These are phyloP conservation scores for Aromia moschata DNA, from an alignment of 2,888 invertebrate genomes.

Conservation along the genomic window DNA sequence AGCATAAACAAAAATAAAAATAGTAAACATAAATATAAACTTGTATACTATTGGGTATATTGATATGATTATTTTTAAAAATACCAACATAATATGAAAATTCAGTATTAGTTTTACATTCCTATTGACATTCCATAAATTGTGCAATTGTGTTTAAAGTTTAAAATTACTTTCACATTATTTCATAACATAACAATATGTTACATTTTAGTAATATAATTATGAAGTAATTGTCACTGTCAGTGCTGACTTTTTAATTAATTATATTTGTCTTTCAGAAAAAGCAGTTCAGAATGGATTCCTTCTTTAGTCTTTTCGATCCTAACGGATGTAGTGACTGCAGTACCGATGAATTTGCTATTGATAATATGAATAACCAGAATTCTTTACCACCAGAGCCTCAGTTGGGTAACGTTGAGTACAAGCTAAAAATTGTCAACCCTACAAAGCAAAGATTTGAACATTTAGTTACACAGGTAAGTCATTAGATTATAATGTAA, in stretches of 20 bases:
- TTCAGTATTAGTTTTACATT: too few species aligned
- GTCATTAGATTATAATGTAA: too few species aligned
- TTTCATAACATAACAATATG: conserved; percentile 46
- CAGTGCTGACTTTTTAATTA: background rate
- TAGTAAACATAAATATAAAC: background rate
- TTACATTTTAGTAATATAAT: conserved; percentile 19
- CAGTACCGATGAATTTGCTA: conserved; percentile 64
- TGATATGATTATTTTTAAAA: too few species aligned
- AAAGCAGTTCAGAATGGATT: conserved; percentile 72
- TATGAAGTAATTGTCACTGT: conserved; percentile 22
- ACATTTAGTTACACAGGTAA: conserved; percentile 94
- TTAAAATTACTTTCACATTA: conserved; percentile 43
- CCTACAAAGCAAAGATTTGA: conserved; percentile 92
- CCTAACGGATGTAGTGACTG: conserved; percentile 66
- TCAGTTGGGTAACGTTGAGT: conserved; percentile 94
- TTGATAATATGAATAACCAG: conserved; percentile 65
- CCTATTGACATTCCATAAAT: too few species aligned
- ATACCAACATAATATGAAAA: too few species aligned
- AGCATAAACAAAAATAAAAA: conserved; percentile 16
- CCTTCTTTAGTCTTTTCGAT: conserved; percentile 84
- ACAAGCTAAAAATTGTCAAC: conserved; percentile 93
- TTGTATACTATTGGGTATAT: too few species aligned
- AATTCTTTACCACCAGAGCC: conserved; percentile 87
- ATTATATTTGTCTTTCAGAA: conserved; percentile 19
- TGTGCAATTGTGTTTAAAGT: background rate